These are phyloP conservation scores for Dendrocincla fuliginosa DNA, from an alignment of 2,797 vertebrate species.

Conservation along the genomic window DNA sequence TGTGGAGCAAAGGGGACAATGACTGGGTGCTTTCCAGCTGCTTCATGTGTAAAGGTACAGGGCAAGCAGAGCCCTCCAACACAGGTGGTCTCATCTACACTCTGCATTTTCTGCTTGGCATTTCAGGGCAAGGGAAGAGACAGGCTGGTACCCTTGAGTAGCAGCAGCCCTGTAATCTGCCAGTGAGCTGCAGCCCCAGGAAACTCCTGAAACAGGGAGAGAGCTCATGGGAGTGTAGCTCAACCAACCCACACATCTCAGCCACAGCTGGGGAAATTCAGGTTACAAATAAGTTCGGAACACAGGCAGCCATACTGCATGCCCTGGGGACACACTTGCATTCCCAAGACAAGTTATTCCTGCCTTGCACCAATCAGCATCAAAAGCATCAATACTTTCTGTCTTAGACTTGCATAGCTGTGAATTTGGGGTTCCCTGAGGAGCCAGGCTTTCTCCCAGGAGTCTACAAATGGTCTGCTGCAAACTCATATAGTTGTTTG, in stretches of 20 bases:
- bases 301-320: background rate
- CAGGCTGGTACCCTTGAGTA: background rate
- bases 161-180: background rate
- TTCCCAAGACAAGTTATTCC: constrained; percentile 27
- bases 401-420: background rate
- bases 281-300: background rate
- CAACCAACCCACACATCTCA: background rate
- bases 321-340: background rate
- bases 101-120: background rate
- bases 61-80: background rate
- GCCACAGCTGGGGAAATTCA: background rate
- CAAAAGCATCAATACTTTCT: background rate
- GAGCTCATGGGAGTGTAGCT: background rate
- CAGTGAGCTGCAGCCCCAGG: background rate
- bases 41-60: background rate
- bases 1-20: background rate
- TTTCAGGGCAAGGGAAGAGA: background rate
- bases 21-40: background rate
- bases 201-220: background rate
- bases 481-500: background rate
- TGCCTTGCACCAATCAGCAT: background rate
- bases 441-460: background rate
- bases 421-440: background rate
- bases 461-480: background rate
- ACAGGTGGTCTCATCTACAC: background rate